Evolutionary conservation across 1,140 invertebrate species (phyloP).

Genomic region (Andrena cerasifolii): DNA sequence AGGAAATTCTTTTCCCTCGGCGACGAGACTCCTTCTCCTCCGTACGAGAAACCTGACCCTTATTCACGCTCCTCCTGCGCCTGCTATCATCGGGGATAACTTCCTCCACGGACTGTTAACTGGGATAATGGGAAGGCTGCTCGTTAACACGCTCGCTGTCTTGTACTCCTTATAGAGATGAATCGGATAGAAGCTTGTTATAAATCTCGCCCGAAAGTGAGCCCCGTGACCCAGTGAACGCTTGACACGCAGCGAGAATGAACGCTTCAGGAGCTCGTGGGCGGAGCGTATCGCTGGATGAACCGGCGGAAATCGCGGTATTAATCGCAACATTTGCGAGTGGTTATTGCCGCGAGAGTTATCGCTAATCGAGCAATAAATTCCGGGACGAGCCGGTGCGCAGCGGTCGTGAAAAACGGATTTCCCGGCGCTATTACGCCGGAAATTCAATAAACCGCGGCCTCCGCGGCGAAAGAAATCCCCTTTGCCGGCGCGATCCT

Average conservation of each 20-base stretch:
- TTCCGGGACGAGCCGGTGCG: constrained; percentile 6
- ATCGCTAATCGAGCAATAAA: constrained; percentile 57
- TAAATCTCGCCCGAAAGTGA: neutral
- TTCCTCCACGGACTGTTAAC: constrained; percentile 19
- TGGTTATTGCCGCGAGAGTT: constrained; percentile 52
- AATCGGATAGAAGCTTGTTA: no score
- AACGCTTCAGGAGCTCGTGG: neutral
- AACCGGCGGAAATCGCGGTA: constrained; percentile 48
- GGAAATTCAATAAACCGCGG: constrained; percentile 62
- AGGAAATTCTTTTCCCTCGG: constrained; percentile 23
- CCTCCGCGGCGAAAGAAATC: constrained; percentile 42
- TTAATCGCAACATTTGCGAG: constrained; percentile 44
- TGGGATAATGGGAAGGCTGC: neutral
- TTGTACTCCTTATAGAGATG: no score
- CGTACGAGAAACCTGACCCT: neutral
- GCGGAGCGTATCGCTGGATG: neutral
- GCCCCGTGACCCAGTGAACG: neutral
- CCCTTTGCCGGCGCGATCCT: constrained; percentile 4
- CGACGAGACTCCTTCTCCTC: neutral
- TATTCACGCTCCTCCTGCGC: no score
- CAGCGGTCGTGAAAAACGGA: constrained; percentile 40
- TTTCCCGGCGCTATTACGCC: constrained; percentile 53
- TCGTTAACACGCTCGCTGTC: no score
- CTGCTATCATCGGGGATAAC: constrained; percentile 8
- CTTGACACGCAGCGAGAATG: neutral